Percentiles rank a stretch among this genome's conserved stretches.
Conservation (phyloP, 64 coral and sea anemone species). For the Montipora sp. region DNA sequence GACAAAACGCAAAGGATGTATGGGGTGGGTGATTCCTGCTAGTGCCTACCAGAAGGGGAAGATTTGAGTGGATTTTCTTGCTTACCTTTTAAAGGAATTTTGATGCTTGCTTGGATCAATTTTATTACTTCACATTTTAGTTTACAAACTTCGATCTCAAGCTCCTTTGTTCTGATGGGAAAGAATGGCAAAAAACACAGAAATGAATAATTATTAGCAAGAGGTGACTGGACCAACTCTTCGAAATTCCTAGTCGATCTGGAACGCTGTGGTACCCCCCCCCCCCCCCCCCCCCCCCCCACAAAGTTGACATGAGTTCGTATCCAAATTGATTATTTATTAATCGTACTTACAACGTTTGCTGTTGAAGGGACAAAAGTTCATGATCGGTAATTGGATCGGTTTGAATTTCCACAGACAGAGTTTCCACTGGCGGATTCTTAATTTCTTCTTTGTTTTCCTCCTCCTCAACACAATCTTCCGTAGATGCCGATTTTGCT, state of each 20-base stretch:
- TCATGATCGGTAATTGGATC: constrained; percentile 6
- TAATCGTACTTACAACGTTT: constrained; percentile 42
- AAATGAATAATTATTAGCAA: background rate
- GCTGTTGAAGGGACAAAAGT: constrained; percentile 42
- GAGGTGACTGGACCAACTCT: background rate
- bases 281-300: no score
- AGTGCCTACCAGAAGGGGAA: no score
- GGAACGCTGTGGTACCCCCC: no score
- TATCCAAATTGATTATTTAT: no score
- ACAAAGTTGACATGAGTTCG: no score
- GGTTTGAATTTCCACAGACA: constrained; percentile 25
- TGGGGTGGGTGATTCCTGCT: no score
- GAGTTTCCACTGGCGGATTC: background rate
- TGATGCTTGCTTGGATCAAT: constrained; percentile 88
- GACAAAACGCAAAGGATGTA: background rate
- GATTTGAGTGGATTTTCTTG: background rate
- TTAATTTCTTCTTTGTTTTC: constrained; percentile 3
- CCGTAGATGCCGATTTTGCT: background rate
- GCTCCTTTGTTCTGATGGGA: constrained; percentile 72
- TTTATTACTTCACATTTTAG: constrained; percentile 94
- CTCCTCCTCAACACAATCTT: background rate
- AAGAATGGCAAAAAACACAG: background rate
- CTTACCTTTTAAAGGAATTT: constrained; percentile 91
- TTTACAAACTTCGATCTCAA: constrained; percentile 86
- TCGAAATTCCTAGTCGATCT: no score